A percentile compares a stretch with the other conserved stretches of the same genome.
Conservation (phyloP, 2,113 vertebrate species). For the Xiphorhynchus elegans region DNA sequence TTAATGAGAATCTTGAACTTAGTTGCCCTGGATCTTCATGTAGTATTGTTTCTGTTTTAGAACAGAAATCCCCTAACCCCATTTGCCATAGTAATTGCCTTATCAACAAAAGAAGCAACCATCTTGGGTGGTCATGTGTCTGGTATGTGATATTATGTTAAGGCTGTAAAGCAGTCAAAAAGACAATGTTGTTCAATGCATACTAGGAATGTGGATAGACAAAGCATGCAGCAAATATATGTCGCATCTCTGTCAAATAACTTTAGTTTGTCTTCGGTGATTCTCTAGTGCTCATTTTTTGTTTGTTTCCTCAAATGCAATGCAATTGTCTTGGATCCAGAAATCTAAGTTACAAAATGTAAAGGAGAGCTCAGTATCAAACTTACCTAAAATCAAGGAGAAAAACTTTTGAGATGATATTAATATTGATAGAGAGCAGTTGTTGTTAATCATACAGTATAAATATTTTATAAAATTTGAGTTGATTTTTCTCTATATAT, state of each 20-base stretch:
- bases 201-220: background rate
- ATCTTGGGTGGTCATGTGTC: background rate
- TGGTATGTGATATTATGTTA: background rate
- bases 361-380: background rate
- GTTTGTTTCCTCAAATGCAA: background rate
- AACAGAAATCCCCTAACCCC: background rate
- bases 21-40: background rate
- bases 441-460: background rate
- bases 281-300: background rate
- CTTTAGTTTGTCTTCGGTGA: background rate
- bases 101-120: background rate
- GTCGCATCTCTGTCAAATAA: background rate
- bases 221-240: background rate
- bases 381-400: too few relatives aligned
- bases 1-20: background rate
- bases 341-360: background rate
- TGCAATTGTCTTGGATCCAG: background rate
- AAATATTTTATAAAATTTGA: background rate
- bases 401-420: too few relatives aligned
- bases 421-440: too few relatives aligned
- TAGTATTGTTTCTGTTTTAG: background rate
- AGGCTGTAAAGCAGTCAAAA: background rate
- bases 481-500: background rate
- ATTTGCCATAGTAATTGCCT: background rate
- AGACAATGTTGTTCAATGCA: rapidly evolving